Conservation (phyloP, 2,797 vertebrate genomes). For the Anisognathus igniventris region DNA sequence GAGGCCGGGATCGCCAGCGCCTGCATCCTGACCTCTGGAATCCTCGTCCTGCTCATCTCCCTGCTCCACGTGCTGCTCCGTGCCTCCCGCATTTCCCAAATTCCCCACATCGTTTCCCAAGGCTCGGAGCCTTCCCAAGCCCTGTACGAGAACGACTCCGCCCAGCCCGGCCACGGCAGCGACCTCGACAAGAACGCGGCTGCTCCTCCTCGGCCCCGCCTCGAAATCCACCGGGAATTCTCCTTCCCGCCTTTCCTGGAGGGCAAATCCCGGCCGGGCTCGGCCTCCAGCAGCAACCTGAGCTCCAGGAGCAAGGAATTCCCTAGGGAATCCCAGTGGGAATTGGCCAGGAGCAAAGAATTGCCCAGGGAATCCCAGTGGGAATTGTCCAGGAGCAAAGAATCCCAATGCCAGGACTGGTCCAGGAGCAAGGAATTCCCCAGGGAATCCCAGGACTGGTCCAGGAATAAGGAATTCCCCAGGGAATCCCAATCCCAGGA, state of each 20-base stretch:
- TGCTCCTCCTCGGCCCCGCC: slow-evolving; percentile 65
- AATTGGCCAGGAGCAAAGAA: too few relatives aligned
- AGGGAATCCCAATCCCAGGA: background rate
- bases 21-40: slow-evolving; percentile 83
- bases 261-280: slow-evolving; percentile 50
- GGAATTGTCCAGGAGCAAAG: too few relatives aligned
- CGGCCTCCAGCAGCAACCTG: background rate
- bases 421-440: too few relatives aligned
- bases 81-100: slow-evolving; percentile 51
- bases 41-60: slow-evolving; percentile 78
- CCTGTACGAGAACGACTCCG: slow-evolving; percentile 77
- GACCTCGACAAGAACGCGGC: background rate
- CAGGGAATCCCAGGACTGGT: too few relatives aligned
- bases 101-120: background rate
- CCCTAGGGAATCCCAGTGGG: too few relatives aligned
- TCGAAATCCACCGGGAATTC: slow-evolving; percentile 72
- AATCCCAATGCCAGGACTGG: too few relatives aligned
- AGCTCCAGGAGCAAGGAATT: too few relatives aligned
- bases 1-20: slow-evolving; percentile 82
- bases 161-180: background rate
- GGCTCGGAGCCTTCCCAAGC: slow-evolving; percentile 58
- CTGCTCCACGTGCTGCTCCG: slow-evolving; percentile 80
- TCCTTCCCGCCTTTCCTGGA: slow-evolving; percentile 72
- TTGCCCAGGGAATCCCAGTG: too few relatives aligned
- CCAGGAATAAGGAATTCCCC: too few relatives aligned